These are phyloP conservation scores for Eptatretus burgeri DNA, from an alignment of 2,113 vertebrate genomes.

Conservation along the genomic window DNA sequence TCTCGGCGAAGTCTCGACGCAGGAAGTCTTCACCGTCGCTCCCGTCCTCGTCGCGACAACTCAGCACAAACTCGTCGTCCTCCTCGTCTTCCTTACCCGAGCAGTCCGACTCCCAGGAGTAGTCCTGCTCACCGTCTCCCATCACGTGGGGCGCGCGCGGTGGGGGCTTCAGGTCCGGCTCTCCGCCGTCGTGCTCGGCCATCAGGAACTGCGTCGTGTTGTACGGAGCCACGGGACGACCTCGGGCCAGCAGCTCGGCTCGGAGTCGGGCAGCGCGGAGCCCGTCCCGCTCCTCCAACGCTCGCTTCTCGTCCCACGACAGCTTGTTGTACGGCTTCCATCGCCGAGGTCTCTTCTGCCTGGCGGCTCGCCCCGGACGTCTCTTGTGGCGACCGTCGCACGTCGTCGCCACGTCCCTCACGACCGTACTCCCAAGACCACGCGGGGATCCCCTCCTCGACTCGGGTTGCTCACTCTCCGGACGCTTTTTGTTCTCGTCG, in stretches of 20 bases:
- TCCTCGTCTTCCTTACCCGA: neutral
- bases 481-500: no score
- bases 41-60: neutral
- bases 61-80: neutral
- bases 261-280: neutral
- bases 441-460: no score
- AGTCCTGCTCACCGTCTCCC: slow-evolving; percentile 28
- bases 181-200: slow-evolving; percentile 5
- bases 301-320: slow-evolving; percentile 7
- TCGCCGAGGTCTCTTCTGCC: neutral
- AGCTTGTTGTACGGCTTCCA: slow-evolving; percentile 2
- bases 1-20: slow-evolving; percentile 4
- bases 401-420: no score
- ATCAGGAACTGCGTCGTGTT: slow-evolving; percentile 7
- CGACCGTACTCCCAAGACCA: no score
- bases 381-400: neutral
- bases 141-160: slow-evolving; percentile 19
- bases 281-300: neutral
- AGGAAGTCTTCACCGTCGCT: neutral
- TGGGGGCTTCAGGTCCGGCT: neutral
- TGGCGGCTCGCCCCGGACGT: neutral
- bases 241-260: slow-evolving; percentile 1
- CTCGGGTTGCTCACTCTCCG: no score
- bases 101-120: neutral
- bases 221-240: neutral